phyloP scores from a whole-genome alignment of 1,140 invertebrate genomes.

The Adelges cooleyi region DNA sequence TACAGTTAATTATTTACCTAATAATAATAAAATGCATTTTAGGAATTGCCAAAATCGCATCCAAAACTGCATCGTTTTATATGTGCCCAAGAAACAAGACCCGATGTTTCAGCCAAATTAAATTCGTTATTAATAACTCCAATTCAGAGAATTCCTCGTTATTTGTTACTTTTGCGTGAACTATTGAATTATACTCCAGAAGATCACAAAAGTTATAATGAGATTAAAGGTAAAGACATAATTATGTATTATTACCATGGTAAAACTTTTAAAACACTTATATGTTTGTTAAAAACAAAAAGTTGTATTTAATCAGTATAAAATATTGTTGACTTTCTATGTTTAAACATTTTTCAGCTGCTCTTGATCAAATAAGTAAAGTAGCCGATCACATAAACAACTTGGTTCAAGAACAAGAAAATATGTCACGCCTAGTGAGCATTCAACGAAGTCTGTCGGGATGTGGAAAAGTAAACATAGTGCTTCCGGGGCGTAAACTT shows the following conservation, averaged over 20 bases:
- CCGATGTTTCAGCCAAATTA: conserved; percentile 57
- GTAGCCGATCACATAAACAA: conserved; percentile 59
- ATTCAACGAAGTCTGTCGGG: conserved; percentile 51
- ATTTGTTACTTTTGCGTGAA: conserved; percentile 57
- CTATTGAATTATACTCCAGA: conserved; percentile 49
- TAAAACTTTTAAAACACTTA: no score
- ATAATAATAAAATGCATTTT: no score
- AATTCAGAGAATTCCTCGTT: conserved; percentile 63
- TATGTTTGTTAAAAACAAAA: background rate
- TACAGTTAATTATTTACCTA: no score
- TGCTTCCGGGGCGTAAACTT: conserved; percentile 54
- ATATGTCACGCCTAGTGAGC: conserved; percentile 53
- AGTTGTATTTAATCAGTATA: background rate
- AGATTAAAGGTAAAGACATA: conserved; percentile 31
- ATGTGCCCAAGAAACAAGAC: conserved; percentile 51
- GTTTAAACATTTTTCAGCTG: conserved; percentile 48
- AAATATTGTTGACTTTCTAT: no score
- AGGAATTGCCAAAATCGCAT: conserved; percentile 49
- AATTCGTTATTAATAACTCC: conserved; percentile 60
- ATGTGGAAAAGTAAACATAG: conserved; percentile 46
- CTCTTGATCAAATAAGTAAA: conserved; percentile 51
- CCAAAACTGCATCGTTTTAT: conserved; percentile 48
- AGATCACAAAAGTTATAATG: conserved; percentile 30
- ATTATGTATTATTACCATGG: no score
- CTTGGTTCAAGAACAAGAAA: conserved; percentile 57